Percentiles rank a stretch among this genome's conserved stretches.
These are phyloP conservation scores for Phenacoccus solenopsis DNA, from an alignment of 1,140 invertebrate species.

Conservation along the genomic window DNA sequence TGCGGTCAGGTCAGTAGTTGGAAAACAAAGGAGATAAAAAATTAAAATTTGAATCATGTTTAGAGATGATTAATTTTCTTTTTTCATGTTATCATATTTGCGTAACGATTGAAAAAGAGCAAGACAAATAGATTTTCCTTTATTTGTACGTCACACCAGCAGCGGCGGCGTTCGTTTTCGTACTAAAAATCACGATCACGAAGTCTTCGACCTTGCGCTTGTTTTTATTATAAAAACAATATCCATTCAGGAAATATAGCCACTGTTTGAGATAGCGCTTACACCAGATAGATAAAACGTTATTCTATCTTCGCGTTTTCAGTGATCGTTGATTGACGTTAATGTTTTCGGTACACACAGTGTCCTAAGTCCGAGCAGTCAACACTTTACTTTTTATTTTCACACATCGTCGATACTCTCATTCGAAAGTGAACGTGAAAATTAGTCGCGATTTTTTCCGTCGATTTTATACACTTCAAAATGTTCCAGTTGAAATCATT, in stretches of 20 bases:
- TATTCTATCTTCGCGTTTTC: not conserved
- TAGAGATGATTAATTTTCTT: not conserved
- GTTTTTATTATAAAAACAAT: not conserved
- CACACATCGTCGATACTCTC: not conserved
- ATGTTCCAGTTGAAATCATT: not conserved
- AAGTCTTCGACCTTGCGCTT: conserved; percentile 1
- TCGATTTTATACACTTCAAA: not conserved
- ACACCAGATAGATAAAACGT: not conserved
- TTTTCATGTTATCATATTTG: not conserved
- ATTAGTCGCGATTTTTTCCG: not conserved
- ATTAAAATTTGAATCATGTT: not conserved
- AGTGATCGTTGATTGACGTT: not conserved
- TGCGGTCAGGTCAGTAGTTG: no score
- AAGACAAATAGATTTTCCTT: not conserved
- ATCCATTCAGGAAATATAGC: not conserved
- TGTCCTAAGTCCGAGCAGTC: not conserved
- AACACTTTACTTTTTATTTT: not conserved
- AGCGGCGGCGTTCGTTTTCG: not conserved
- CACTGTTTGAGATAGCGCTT: not conserved
- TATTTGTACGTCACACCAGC: not conserved
- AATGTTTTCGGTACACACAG: not conserved
- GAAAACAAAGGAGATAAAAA: not conserved
- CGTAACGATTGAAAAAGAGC: not conserved
- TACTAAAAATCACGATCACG: not conserved
- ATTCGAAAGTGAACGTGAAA: not conserved